Evolutionary conservation across 2,113 vertebrate genomes (phyloP).

Genomic region (Eudyptes chrysolophus): DNA sequence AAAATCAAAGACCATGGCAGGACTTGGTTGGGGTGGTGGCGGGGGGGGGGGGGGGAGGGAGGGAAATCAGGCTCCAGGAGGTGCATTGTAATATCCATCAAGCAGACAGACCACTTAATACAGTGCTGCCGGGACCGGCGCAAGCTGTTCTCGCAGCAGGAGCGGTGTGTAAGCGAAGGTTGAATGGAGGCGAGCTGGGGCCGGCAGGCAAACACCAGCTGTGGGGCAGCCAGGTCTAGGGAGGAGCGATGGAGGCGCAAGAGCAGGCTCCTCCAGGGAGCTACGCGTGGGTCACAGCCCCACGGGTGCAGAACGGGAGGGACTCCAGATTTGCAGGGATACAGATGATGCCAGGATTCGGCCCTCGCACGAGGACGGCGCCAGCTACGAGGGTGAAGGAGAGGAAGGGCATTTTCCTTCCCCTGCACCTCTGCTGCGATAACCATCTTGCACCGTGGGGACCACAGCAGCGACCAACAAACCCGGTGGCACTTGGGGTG

Average conservation of each 20-base stretch:
- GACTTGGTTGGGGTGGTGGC: not conserved
- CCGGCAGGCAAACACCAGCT: accelerated
- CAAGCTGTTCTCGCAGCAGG: not conserved
- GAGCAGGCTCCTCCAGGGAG: not conserved
- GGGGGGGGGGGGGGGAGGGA: too few relatives aligned
- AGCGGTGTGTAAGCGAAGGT: accelerated
- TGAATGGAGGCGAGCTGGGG: not conserved
- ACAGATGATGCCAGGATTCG: accelerated
- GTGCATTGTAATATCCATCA: conserved; percentile 8
- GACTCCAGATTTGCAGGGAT: not conserved
- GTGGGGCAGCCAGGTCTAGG: not conserved
- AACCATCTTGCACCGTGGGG: accelerated
- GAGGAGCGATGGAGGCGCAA: accelerated
- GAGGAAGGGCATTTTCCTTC: not conserved
- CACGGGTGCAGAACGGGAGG: not conserved
- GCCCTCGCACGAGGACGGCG: accelerated
- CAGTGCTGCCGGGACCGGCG: not conserved
- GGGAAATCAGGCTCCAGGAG: not conserved
- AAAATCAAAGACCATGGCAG: conserved; percentile 36
- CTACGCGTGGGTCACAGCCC: not conserved
- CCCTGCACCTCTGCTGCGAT: not conserved
- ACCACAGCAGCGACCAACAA: not conserved
- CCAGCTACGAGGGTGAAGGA: not conserved
- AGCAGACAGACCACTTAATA: not conserved
- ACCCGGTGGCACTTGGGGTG: accelerated